These are phyloP conservation scores for Misgurnus anguillicaudatus DNA, from an alignment of 2,113 vertebrate genomes.

Conservation along the genomic window DNA sequence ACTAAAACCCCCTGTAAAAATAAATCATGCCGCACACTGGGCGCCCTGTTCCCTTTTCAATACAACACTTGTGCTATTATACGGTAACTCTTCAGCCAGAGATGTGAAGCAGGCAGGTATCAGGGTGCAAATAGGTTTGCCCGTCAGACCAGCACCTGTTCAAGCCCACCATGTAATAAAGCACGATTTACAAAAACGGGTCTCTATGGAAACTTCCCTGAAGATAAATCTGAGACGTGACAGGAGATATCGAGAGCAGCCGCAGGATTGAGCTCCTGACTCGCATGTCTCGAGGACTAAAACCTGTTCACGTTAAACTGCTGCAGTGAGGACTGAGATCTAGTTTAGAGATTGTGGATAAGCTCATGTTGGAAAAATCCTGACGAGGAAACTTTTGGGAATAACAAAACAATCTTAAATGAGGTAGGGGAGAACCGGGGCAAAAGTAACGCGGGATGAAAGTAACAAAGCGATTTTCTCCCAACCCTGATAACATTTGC, in stretches of 20 bases:
- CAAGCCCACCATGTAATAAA: neutral
- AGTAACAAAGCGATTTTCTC: too few relatives aligned
- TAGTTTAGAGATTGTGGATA: neutral
- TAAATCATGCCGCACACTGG: neutral
- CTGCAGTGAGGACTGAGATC: too few relatives aligned
- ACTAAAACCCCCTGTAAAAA: too few relatives aligned
- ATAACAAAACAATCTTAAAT: too few relatives aligned
- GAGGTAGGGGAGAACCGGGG: too few relatives aligned
- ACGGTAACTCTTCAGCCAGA: neutral
- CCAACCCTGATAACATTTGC: too few relatives aligned
- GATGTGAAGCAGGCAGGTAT: too few relatives aligned
- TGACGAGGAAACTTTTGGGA: too few relatives aligned
- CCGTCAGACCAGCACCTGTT: neutral
- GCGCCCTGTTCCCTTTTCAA: neutral
- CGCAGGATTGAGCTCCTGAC: too few relatives aligned
- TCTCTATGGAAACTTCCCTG: constrained; percentile 1
- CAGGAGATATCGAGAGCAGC: constrained; percentile 11
- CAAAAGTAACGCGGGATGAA: too few relatives aligned
- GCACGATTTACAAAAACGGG: neutral
- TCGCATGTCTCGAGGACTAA: neutral
- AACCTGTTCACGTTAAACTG: neutral
- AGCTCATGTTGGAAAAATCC: neutral
- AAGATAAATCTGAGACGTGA: neutral
- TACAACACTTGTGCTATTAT: neutral
- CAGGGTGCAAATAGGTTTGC: neutral